Base-by-base conservation (phyloP, 2,113 vertebrate species). In the Melierax canorus region DNA sequence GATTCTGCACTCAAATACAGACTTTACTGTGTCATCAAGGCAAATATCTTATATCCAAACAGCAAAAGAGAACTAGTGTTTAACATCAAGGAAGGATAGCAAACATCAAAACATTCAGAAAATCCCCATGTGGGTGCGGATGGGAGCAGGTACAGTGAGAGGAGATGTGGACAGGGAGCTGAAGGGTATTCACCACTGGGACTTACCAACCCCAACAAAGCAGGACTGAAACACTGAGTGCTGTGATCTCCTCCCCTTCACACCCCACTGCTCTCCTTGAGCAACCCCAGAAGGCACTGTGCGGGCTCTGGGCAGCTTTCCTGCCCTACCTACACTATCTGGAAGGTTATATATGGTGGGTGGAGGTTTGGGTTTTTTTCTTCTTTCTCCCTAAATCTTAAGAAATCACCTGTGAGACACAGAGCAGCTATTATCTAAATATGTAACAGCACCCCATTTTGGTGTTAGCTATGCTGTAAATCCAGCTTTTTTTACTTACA, bases 401-500 rank as follows among this genome's bases (percentile, higher is more conserved):
- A 77, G 36, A 64, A 79, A 81, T 71, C 24, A 39, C n/a, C 51
- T 26, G 6, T 74, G 59, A 55, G 46, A 76, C 0, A 0, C 38
- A 63, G 51, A 76, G n/a, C 29, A 77, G 60, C 41, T 82, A 53
- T 53, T 74, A 58, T 36, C 77, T 69, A 69, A 75, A 51, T 29
- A 81, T 3, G 36, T 38, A 89, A 74, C 82, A 82, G 50, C n/a
- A 19, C 30, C 56, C 53, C 22, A 22, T 60, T 88, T 83, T 63
- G 38, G 64, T 46, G 39, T 87, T 43, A 76, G 58, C 26, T 55
- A 58, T 36, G 90, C 62, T 75, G 60, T 88, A 97, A 94, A 96
- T 94, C 46, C 8, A 14, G 41, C 45, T 92, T 81, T 91, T 86
- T 96, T 95, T 96, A 95, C 80, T 80, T 73, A 93, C 58, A 43